Evolutionary conservation across 2,113 vertebrate genomes (phyloP), one percentile per base, ranked within the genome.

Genomic region (rabbit (Oryctolagus cuniculus)): DNA sequence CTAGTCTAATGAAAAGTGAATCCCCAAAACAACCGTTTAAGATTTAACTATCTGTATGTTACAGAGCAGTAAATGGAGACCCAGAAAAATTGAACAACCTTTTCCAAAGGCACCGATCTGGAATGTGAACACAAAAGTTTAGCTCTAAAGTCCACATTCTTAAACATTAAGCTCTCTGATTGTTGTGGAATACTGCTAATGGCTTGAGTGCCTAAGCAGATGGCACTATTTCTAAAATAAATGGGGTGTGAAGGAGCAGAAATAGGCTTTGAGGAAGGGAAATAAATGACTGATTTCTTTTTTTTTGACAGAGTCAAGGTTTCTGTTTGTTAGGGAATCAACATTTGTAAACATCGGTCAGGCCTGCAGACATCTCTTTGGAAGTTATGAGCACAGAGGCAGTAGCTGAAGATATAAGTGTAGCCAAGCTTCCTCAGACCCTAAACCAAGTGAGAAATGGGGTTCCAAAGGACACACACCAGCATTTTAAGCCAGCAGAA

Each of bases 1-100:
- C 24, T 81, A 6, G 38, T 34, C 17, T 70, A 93, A 77, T 80
- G 21, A 90, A 95, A 88, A 91, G 10, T 29, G 55, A 38, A 88
- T 51, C n/a, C 31, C 79, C 38, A 84, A 72, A 53, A 27, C 15
- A 85, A 63, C 25, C 8, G 9, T 72, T 13, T 49, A 10, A 69
- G 29, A 5, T 75, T 10, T 79, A 78, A 69, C 49, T 58, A 3
- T 53, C 49, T 73, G 77, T 78, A 74, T 58, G 85, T 91, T n/a
- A 91, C 6, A 86, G 25, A 67, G 29, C 12, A 86, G 27, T 12
- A 89, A 67, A 49, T 61, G 29, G 34, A 92, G 38, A 90, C 24
- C 64, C 67, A 95, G 49, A 73, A 72, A 73, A 16, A 4, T 16
- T 73, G 79, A 66, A 49, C 55, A 61, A 86, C 17, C 6, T 69